Conservation (phyloP, 2,888 invertebrate species). For the Rotaria socialis region DNA sequence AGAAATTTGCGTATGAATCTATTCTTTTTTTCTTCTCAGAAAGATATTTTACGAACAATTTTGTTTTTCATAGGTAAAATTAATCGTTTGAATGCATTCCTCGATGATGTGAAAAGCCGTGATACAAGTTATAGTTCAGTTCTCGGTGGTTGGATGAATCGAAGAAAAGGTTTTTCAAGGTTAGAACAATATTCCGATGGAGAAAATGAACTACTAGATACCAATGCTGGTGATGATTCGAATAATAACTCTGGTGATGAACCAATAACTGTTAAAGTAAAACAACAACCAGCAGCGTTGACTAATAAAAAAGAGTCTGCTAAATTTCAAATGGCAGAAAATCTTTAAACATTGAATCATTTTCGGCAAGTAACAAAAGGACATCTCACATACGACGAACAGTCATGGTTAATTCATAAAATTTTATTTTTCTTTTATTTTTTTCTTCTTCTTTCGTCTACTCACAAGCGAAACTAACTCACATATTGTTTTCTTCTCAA, state of each 20-base stretch:
- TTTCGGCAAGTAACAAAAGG: no score
- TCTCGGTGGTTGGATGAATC: conserved; percentile 42
- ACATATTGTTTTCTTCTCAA: no score
- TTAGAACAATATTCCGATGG: conserved; percentile 44
- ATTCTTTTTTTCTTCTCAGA: background rate
- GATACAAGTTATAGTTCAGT: background rate
- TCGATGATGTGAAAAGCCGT: conserved; percentile 24
- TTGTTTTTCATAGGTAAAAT: conserved; percentile 22
- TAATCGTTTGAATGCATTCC: conserved; percentile 3
- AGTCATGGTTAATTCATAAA: no score
- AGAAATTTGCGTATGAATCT: conserved; percentile 47
- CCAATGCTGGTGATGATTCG: background rate
- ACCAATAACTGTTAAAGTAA: background rate
- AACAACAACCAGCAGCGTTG: background rate
- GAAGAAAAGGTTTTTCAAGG: conserved; percentile 38
- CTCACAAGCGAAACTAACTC: no score
- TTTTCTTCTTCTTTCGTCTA: no score
- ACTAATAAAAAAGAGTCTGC: background rate
- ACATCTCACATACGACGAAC: no score
- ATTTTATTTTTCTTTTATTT: no score
- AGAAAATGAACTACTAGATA: conserved; percentile 45
- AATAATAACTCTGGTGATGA: conserved; percentile 36
- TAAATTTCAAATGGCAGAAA: background rate
- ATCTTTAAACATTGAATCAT: background rate
- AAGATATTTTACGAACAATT: background rate